Evolutionary conservation across 2,888 invertebrate genomes (phyloP).

Genomic region (Mimachlamys varia): DNA sequence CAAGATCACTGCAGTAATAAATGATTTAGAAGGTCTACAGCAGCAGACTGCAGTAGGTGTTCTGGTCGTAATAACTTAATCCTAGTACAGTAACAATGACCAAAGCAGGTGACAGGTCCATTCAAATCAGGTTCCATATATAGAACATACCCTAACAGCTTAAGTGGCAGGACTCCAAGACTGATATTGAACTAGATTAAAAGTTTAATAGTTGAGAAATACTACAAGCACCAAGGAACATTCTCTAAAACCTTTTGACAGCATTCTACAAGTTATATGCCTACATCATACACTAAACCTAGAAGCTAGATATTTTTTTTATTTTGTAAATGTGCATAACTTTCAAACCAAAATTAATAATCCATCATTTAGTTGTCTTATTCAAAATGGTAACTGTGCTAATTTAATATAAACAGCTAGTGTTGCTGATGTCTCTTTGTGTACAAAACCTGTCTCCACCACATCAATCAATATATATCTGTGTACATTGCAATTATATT

Average conservation of each 20-base stretch:
- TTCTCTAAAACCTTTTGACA: not conserved
- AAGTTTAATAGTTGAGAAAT: not conserved
- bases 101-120: conserved; percentile 37
- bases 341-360: too few relatives aligned
- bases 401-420: too few relatives aligned
- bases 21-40: conserved; percentile 42
- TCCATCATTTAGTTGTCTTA: too few relatives aligned
- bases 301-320: too few relatives aligned
- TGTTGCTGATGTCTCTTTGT: too few relatives aligned
- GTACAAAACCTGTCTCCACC: too few relatives aligned
- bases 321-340: too few relatives aligned
- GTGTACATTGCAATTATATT: too few relatives aligned
- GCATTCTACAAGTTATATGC: not conserved
- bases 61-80: not conserved
- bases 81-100: conserved; percentile 16
- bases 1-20: not conserved
- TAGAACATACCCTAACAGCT: not conserved
- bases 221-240: not conserved
- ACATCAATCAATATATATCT: too few relatives aligned
- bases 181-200: not conserved
- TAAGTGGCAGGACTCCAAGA: not conserved
- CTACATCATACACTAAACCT: not conserved
- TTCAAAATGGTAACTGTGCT: too few relatives aligned
- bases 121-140: conserved; percentile 7
- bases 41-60: not conserved